These are phyloP conservation scores for Doris montereyensis DNA, from an alignment of 2,888 invertebrate species.

Conservation along the genomic window DNA sequence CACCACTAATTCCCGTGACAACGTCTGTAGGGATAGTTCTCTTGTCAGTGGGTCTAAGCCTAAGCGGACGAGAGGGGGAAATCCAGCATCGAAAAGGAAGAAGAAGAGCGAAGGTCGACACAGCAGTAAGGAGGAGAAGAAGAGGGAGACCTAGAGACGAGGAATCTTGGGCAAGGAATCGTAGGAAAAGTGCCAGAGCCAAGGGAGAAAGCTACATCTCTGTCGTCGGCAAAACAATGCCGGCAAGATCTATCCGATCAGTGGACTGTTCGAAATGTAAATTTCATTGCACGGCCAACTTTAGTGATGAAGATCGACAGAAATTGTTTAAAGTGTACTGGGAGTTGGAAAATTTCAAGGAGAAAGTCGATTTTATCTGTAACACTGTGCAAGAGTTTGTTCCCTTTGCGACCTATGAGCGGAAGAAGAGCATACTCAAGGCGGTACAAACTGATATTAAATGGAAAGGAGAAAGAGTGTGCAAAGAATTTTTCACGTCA, in stretches of 20 bases:
- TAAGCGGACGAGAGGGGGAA: slow-evolving; percentile 16
- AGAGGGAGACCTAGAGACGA: slow-evolving; percentile 30
- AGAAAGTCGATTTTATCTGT: slow-evolving; percentile 33
- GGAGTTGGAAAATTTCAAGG: slow-evolving; percentile 29
- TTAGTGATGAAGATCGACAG: slow-evolving; percentile 33
- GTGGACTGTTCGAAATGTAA: slow-evolving; percentile 43
- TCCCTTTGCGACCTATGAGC: slow-evolving; percentile 32
- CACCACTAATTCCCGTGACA: too few species aligned
- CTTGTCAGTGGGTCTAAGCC: too few species aligned
- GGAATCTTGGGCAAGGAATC: slow-evolving; percentile 38
- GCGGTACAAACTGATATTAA: slow-evolving; percentile 20
- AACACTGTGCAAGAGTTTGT: slow-evolving; percentile 33
- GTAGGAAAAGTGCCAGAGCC: slow-evolving; percentile 29
- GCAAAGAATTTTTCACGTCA: slow-evolving; percentile 38
- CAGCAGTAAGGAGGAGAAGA: slow-evolving; percentile 10
- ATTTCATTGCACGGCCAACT: slow-evolving; percentile 30
- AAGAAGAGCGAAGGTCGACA: slow-evolving; percentile 2
- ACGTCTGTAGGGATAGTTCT: too few species aligned
- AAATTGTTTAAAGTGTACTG: slow-evolving; percentile 28
- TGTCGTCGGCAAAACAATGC: slow-evolving; percentile 35
- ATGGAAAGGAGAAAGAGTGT: slow-evolving; percentile 35
- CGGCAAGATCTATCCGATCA: slow-evolving; percentile 28
- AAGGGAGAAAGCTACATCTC: slow-evolving; percentile 38
- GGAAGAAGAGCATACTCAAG: slow-evolving; percentile 13
- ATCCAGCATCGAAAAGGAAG: neutral